Evolutionary conservation across 2,888 invertebrate species (phyloP), one percentile per base, ranked within the genome.

Genomic region (Adela reaumurella): DNA sequence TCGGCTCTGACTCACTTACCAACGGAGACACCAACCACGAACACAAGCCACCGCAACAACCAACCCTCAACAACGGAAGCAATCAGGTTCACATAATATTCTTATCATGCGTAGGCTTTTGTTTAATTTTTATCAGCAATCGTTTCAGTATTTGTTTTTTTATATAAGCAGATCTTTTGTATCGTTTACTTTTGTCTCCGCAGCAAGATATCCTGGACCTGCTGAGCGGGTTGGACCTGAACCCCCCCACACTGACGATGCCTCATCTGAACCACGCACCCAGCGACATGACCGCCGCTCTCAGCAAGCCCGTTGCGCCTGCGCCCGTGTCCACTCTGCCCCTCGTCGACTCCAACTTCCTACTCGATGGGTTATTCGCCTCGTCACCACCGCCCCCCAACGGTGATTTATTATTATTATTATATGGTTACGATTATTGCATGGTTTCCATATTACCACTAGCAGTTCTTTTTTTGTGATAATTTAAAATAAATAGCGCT

Each of bases 201-300:
- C 43, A 50, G 0, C 86, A 90, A 79, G 92, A 96, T 73, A 84
- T 97, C 55, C 74, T 97, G 53, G 96, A 96, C 74, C 82, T 97
- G 48, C 81, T 97, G 29, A 94, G 87, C 56, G 87, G 88, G 14
- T 68, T 90, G 54, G 89, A 90, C 63, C 68, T 87, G 54, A 78
- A 79, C 35, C 59, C 78, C 44, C 60, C 82, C 2, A 55, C 61
- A 19, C 59, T 67, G 28, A 55, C 65, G 14, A 57, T 59, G 29
- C 59, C 61, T 42, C 56, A 55, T 53, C 41, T 55, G 54, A 53
- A 55, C 51, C 52, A 45, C 44, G 56, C 61, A 58, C 2, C 50
- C 59, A 17, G 46, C 61, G 2, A 50, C 57, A 2, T 52, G 58
- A 3, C 49, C 55, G n/a, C 24, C 57, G 2, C 24, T 58, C 1